Evolutionary conservation across 2,888 invertebrate species (phyloP), one percentile per base, ranked within the genome.

Genomic region (Rhagonycha lutea): DNA sequence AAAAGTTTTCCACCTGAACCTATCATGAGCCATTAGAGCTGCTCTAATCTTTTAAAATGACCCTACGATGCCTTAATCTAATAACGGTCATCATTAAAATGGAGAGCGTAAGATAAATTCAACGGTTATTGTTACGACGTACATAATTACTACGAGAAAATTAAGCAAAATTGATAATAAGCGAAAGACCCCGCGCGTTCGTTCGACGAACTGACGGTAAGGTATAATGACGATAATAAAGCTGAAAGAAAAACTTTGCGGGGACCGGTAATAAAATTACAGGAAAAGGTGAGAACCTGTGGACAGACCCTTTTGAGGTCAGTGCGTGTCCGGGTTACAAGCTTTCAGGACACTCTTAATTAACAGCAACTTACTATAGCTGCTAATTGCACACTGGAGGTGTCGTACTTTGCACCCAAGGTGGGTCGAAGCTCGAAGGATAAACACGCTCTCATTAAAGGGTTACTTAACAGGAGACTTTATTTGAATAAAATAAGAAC

Each of bases 91-190:
- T 81, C 79, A 79, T 79, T 80, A 80, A 81, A 81, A 79, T 76
- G 79, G 79, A 82, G 82, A 81, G 79, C 80, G 82, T 80, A 77
- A 83, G 83, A 84, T 84, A 84, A 85, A 83, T 85, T 85, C 83
- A 82, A 81, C 81, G 82, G 84, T 84, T 85, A 84, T 83, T 82
- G 78, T 79, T 79, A 81, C 80, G 77, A 77, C 78, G 78, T 72
- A 74, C 79, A 77, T 84, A 85, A 86, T 84, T 85, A 83, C 84
- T 76, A 77, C 73, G 76, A 75, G 80, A 79, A 80, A 81, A 82
- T 81, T 81, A 81, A 80, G 79, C 74, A 77, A 81, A 81, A 81
- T 80, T 81, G 81, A 81, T 81, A 81, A 81, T 81, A 81, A 81
- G 78, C 73, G 78, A 75, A 76, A 77, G 72, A 70, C 76, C 77